Evolutionary conservation across 2,113 vertebrate species (phyloP), one percentile per base, ranked within the genome.

Genomic region (Heteronetta atricapilla): DNA sequence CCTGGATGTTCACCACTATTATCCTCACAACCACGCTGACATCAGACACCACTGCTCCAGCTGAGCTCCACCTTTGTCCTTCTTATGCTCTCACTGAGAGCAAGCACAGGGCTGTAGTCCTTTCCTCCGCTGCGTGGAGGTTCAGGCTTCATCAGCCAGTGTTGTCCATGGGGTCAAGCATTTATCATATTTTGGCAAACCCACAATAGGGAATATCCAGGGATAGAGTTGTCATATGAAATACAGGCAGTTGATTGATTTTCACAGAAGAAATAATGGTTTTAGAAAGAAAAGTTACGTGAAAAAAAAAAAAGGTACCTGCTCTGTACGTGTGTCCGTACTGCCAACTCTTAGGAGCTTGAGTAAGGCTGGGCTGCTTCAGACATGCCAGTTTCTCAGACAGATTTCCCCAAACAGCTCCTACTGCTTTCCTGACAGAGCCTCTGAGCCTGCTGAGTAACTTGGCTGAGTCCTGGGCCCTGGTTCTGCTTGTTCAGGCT

Each of bases 381-480:
- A 58, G 31, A 22, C 18, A 33, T 12, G 62, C 26, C 46, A 77
- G 25, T 69, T 42, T 34, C 38, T 80, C 50, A 73, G 33, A 72
- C 1, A 62, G 62, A 8, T 64, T 85, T 87, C 74, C 50, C 70
- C 69, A 62, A 86, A 34, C 58, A 82, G 36, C 55, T 90, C 80
- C 88, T 73, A 40, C 69, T 55, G 82, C 73, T 94, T 60, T 96
- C 80, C 81, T 83, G 76, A 75, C 82, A 91, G 53, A 89, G 33
- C 42, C 58, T 82, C 62, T 69, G 82, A 89, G 64, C 90, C 88
- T 96, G 79, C 80, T 84, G 80, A 86, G 66, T 56, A 29, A 84
- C 62, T 86, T 93, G 90, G 80, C 76, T 4, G 42, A 72, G 52
- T 26, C 31, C 34, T 72, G 10, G 9, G 5, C 53, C 60, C 25